Conservation (phyloP, 2,797 vertebrate genomes). For the Otolemur crassicaudatus region DNA sequence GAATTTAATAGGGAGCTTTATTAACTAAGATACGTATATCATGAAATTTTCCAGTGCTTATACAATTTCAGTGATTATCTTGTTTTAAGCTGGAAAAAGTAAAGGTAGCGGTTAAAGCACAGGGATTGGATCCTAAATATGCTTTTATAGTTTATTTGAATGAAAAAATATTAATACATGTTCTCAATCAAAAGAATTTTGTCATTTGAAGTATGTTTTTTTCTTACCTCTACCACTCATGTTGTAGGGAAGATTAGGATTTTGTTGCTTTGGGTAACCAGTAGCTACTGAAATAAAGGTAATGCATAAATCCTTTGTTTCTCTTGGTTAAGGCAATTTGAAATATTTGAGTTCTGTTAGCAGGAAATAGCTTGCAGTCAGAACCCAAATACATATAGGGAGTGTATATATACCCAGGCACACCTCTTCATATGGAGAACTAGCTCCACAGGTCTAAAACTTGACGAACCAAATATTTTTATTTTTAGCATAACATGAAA, state of each 20-base stretch:
- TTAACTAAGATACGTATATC: not conserved
- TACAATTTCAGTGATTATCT: slow-evolving; percentile 35
- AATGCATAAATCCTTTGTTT: slow-evolving; percentile 84
- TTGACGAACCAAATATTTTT: slow-evolving; percentile 30
- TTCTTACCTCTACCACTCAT: slow-evolving; percentile 22
- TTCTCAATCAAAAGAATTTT: slow-evolving; percentile 63
- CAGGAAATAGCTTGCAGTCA: slow-evolving; percentile 66
- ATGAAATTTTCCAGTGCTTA: slow-evolving; percentile 41
- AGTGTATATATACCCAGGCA: rapidly evolving
- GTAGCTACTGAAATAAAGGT: slow-evolving; percentile 74
- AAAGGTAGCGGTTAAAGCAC: not conserved
- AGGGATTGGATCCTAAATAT: not conserved
- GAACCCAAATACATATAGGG: slow-evolving; percentile 63
- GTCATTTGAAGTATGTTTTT: slow-evolving; percentile 29
- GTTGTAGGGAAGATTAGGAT: slow-evolving; percentile 44
- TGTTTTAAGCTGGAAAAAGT: slow-evolving; percentile 51
- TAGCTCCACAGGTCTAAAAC: not conserved
- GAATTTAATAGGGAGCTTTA: slow-evolving; percentile 1
- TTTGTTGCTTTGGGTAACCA: slow-evolving; percentile 60
- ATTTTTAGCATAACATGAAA: slow-evolving; percentile 18
- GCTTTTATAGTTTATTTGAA: slow-evolving; percentile 1
- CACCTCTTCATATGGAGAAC: not conserved
- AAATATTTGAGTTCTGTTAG: slow-evolving; percentile 64
- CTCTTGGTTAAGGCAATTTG: slow-evolving; percentile 59
- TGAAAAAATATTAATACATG: not conserved